Percentiles rank a stretch among this genome's conserved stretches.
phyloP scores from a whole-genome alignment of 53 echinoderm and acorn worm species.

The Echinometra lucunter region DNA sequence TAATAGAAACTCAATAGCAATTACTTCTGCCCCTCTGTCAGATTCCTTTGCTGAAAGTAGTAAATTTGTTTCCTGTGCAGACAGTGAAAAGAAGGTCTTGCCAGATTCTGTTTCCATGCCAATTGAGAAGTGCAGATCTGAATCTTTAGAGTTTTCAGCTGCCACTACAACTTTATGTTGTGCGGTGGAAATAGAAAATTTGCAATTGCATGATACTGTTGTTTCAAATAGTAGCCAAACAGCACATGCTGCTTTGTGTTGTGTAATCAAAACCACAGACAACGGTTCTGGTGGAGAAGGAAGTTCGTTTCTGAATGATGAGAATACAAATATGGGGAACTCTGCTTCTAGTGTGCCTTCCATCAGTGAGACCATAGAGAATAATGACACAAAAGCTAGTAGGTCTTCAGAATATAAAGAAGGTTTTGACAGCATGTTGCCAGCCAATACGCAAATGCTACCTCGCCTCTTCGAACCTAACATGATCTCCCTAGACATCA shows the following conservation, averaged over 20 bases:
- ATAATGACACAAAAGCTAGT: background rate
- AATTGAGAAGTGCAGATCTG: background rate
- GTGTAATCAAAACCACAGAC: background rate
- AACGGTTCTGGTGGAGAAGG: background rate
- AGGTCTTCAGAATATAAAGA: background rate
- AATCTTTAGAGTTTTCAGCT: background rate
- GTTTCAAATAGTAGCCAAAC: background rate
- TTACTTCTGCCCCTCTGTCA: background rate
- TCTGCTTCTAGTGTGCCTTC: background rate
- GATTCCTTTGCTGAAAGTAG: background rate
- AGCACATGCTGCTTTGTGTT: background rate
- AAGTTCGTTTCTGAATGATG: background rate
- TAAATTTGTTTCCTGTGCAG: background rate
- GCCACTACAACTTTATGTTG: background rate
- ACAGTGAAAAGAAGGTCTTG: background rate
- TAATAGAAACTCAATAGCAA: background rate
- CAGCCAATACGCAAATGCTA: background rate
- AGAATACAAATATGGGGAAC: background rate
- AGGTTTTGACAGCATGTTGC: background rate
- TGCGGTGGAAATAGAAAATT: background rate
- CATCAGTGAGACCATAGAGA: background rate
- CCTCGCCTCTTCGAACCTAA: constrained; percentile 78
- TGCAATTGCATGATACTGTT: background rate
- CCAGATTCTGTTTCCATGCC: background rate
- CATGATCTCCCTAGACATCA: constrained; percentile 81